A percentile compares a stretch with the other conserved stretches of the same genome.
Evolutionary conservation across 2,113 vertebrate species (phyloP).

Genomic region (Vidua macroura): DNA sequence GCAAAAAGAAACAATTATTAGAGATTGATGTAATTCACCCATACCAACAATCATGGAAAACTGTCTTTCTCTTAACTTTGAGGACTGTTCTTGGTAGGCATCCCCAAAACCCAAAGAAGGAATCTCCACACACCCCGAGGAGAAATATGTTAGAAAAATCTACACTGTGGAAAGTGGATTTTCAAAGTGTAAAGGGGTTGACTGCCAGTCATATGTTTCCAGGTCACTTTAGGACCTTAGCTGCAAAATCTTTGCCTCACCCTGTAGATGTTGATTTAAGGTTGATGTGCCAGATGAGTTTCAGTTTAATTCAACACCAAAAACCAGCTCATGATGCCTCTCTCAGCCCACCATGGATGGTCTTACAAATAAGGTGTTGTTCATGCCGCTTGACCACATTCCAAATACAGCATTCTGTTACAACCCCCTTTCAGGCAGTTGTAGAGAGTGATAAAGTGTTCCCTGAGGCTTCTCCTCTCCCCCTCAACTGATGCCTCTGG

Average conservation of each 20-base stretch:
- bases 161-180: background rate
- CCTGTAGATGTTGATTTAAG: background rate
- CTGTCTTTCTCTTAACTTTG: background rate
- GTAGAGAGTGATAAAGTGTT: too few species aligned
- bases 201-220: too few species aligned
- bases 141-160: background rate
- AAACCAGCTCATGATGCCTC: background rate
- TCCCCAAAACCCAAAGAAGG: background rate
- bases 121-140: background rate
- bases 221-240: background rate
- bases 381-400: background rate
- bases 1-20: background rate
- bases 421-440: background rate
- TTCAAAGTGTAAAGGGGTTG: background rate
- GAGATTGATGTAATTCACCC: background rate
- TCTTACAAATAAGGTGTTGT: background rate
- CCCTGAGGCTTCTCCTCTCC: background rate
- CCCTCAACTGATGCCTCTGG: accelerated
- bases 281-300: background rate
- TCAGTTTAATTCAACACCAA: background rate
- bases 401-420: background rate
- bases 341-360: background rate
- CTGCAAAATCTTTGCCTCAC: background rate
- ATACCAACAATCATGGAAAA: accelerated
- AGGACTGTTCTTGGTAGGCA: background rate